phyloP scores from a whole-genome alignment of 2,888 invertebrate genomes.

The Cyrtodaria siliqua region DNA sequence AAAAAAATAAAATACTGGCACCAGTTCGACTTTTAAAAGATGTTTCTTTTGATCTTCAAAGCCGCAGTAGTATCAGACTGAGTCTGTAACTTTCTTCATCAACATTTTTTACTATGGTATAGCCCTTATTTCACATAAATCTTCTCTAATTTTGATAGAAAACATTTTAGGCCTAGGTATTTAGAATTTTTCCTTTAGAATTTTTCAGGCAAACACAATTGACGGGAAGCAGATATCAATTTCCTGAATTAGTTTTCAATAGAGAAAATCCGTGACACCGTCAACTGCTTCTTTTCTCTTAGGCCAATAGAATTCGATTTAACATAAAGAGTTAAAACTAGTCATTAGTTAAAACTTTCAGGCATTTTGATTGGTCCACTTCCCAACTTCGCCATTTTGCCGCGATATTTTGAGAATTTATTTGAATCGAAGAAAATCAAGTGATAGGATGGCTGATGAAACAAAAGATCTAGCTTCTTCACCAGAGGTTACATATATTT shows the following conservation, averaged over 20 bases:
- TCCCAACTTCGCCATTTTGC: conserved; percentile 77
- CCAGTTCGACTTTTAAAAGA: no score
- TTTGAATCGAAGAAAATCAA: conserved; percentile 5
- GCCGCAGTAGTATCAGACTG: no score
- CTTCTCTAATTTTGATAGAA: no score
- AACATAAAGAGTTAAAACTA: neutral
- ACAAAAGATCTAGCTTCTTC: conserved; percentile 49
- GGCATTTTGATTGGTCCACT: conserved; percentile 69
- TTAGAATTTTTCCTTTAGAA: no score
- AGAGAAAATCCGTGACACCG: neutral
- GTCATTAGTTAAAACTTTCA: conserved; percentile 10
- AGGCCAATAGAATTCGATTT: conserved; percentile 9
- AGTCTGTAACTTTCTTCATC: no score
- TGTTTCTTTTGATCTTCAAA: no score
- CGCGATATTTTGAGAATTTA: conserved; percentile 74
- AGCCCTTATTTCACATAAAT: no score
- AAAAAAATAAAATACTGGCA: no score
- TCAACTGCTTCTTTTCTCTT: neutral
- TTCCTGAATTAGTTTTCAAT: neutral
- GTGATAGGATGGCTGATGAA: conserved; percentile 74
- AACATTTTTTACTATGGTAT: no score
- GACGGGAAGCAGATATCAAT: no score
- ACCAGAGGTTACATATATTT: conserved; percentile 45
- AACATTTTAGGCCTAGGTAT: no score
- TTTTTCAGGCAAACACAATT: no score